Percentiles rank a stretch among this genome's conserved stretches.
Conservation (phyloP, 2,113 vertebrate genomes). For the Salvator merianae region DNA sequence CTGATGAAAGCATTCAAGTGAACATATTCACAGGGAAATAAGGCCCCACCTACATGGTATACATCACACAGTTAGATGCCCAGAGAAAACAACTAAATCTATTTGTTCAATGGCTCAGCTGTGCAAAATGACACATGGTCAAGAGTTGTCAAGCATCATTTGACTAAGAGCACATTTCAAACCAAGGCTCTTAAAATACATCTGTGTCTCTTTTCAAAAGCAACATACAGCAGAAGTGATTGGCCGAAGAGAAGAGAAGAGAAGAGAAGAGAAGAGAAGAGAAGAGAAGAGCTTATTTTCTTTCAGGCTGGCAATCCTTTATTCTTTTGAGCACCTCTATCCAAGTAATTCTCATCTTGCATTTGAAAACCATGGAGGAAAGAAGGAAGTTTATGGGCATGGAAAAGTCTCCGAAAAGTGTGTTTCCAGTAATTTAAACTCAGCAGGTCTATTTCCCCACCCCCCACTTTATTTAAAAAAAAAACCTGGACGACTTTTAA, state of each 20-base stretch:
- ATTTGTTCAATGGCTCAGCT: not conserved
- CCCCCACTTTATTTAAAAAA: not conserved
- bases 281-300: not conserved
- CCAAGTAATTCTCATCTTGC: not conserved
- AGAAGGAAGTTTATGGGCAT: accelerated
- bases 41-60: not conserved
- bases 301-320: not conserved
- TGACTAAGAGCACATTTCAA: not conserved
- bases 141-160: not conserved
- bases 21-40: not conserved
- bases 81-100: not conserved
- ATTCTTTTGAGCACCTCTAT: conserved; percentile 7
- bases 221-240: not conserved
- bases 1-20: not conserved
- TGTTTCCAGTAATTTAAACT: not conserved
- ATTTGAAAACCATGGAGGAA: not conserved
- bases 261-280: not conserved
- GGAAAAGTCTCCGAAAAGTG: not conserved
- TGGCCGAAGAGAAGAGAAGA: not conserved
- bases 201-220: conserved; percentile 6
- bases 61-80: not conserved
- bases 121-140: conserved; percentile 7
- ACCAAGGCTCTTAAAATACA: not conserved
- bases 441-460: not conserved
- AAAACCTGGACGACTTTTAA: not conserved